phyloP scores from a whole-genome alignment of 2,113 vertebrate species.

The Platanista minor region DNA sequence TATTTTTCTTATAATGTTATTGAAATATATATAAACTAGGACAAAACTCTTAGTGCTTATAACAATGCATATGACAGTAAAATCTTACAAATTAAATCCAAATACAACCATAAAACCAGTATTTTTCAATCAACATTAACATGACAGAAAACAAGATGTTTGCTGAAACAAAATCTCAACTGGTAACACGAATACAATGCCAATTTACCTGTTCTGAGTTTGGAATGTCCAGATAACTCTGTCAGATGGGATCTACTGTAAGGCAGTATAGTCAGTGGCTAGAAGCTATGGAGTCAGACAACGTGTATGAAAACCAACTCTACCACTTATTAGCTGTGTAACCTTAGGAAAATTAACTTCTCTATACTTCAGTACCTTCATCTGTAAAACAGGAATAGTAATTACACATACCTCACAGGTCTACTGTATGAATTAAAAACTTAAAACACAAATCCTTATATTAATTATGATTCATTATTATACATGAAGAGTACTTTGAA shows the following conservation, averaged over 20 bases:
- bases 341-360: background rate
- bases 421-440: background rate
- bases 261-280: background rate
- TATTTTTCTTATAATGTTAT: background rate
- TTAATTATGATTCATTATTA: slow-evolving; percentile 8
- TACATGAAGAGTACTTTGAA: background rate
- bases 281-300: background rate
- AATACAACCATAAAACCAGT: slow-evolving; percentile 9
- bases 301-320: background rate
- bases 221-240: background rate
- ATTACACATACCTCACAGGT: background rate
- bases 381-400: slow-evolving; percentile 19
- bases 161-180: slow-evolving; percentile 28
- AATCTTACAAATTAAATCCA: slow-evolving; percentile 21
- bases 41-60: background rate
- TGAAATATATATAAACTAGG: background rate
- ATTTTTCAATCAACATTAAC: background rate
- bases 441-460: background rate
- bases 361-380: background rate
- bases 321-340: background rate
- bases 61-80: slow-evolving; percentile 9
- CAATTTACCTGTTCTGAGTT: background rate
- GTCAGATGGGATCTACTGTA: background rate
- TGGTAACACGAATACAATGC: background rate
- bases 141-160: background rate